These are phyloP conservation scores for Diglossa brunneiventris DNA, from an alignment of 2,113 vertebrate species.

Conservation along the genomic window DNA sequence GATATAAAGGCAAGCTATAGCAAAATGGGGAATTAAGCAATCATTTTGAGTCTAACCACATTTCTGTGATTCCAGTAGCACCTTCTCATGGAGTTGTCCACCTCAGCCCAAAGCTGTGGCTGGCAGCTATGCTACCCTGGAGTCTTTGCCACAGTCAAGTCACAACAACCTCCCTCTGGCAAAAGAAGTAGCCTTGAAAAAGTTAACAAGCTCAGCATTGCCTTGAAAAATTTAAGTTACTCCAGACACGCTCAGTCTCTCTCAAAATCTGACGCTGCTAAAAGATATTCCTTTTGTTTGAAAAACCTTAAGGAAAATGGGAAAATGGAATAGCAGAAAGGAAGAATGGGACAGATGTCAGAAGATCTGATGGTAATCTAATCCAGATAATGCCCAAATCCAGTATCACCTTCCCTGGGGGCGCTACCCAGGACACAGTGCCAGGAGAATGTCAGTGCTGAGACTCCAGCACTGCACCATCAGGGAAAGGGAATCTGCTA, in stretches of 20 bases:
- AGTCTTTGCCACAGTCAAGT: background rate
- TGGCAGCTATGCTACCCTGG: background rate
- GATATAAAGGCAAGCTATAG: background rate
- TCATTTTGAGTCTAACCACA: background rate
- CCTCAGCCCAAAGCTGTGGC: background rate
- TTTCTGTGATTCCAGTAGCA: background rate
- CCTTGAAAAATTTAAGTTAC: background rate
- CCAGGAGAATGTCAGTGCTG: constrained; percentile 41
- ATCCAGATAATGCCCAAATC: constrained; percentile 12
- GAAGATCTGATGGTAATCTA: constrained; percentile 11
- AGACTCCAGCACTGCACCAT: background rate
- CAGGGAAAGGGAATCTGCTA: constrained; percentile 42
- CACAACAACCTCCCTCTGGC: background rate
- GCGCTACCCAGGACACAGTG: background rate
- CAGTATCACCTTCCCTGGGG: background rate
- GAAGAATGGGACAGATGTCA: constrained; percentile 1
- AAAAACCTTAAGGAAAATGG: background rate
- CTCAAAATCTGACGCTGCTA: background rate
- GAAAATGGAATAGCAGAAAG: background rate
- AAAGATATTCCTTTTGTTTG: background rate
- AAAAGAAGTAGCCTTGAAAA: background rate
- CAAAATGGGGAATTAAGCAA: background rate
- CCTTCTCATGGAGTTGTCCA: background rate
- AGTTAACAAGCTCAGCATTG: background rate
- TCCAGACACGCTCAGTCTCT: background rate